A percentile compares a stretch with the other conserved stretches of the same genome.
Evolutionary conservation across 2,888 invertebrate genomes (phyloP).

Genomic region (Boloria selene): DNA sequence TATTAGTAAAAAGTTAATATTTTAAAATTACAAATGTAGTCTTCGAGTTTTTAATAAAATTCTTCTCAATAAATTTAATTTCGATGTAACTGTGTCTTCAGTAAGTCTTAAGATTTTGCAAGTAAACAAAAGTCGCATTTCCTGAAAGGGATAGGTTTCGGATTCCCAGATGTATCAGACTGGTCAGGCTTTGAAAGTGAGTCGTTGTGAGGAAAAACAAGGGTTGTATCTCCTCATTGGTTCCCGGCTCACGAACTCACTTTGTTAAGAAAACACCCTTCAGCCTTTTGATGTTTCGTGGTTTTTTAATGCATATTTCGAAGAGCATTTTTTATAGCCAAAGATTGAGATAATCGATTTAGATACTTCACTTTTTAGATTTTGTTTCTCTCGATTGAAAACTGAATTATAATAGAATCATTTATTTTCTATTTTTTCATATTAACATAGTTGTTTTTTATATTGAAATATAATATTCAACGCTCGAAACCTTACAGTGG

Average conservation of each 20-base stretch:
- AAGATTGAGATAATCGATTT: conserved; percentile 55
- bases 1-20: no score
- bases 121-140: conserved; percentile 22
- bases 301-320: conserved; percentile 79
- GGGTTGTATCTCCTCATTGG: conserved; percentile 72
- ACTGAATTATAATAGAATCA: background rate
- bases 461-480: background rate
- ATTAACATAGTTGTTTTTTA: no score
- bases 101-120: background rate
- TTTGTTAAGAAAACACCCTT: conserved; percentile 78
- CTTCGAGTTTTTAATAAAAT: no score
- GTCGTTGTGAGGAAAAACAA: conserved; percentile 77
- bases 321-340: conserved; percentile 72
- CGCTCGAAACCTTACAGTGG: background rate
- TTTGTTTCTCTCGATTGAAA: background rate
- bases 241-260: conserved; percentile 73
- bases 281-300: conserved; percentile 70
- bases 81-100: background rate
- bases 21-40: no score
- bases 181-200: conserved; percentile 69
- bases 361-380: conserved; percentile 52
- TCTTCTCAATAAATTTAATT: no score
- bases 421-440: no score
- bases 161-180: conserved; percentile 48
- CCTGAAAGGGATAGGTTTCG: conserved; percentile 26